Evolutionary conservation across 2,797 vertebrate species (phyloP).

Genomic region (Lepilemur septentrionalis): DNA sequence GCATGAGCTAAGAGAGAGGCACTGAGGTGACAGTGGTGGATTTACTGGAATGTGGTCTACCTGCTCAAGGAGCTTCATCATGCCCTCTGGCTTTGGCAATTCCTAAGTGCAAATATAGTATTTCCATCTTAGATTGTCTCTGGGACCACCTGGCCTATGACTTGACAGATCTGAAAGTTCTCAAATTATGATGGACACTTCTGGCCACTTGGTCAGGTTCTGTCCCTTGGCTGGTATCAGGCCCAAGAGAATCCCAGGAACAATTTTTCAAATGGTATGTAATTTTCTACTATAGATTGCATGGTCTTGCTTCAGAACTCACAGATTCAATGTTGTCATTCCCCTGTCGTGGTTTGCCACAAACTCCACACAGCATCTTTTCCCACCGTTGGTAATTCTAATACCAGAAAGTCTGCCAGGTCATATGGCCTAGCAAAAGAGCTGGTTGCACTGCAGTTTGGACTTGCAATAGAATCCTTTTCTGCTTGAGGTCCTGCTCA

Average conservation of each 20-base stretch:
- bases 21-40: neutral
- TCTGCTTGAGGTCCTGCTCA: neutral
- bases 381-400: neutral
- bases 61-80: neutral
- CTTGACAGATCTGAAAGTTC: neutral
- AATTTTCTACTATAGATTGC: neutral
- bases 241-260: neutral
- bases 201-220: neutral
- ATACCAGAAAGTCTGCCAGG: neutral
- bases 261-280: neutral
- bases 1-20: neutral
- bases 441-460: neutral
- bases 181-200: neutral
- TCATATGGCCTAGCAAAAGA: neutral
- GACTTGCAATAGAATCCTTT: neutral
- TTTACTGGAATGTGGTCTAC: neutral
- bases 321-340: neutral
- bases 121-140: neutral
- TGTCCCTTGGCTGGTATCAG: neutral
- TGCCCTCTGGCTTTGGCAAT: neutral
- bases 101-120: neutral
- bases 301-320: neutral
- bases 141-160: neutral
- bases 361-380: neutral
- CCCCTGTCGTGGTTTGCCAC: neutral